A percentile compares a stretch with the other conserved stretches of the same genome.
Evolutionary conservation across 2,888 invertebrate species (phyloP).

Genomic region (Pyrgus malvae): DNA sequence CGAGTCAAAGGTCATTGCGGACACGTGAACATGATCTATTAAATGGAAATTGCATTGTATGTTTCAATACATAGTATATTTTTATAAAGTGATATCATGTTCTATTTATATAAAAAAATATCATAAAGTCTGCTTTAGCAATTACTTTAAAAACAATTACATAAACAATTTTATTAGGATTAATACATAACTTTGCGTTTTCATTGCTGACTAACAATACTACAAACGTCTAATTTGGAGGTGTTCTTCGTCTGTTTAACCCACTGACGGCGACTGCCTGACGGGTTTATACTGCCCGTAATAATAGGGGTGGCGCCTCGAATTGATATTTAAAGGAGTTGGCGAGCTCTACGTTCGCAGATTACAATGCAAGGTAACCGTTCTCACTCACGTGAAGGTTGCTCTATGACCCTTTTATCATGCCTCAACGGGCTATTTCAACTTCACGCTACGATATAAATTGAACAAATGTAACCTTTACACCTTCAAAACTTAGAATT

Average conservation of each 20-base stretch:
- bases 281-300: constrained; percentile 63
- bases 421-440: background rate
- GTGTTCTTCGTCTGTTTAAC: constrained; percentile 55
- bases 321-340: constrained; percentile 67
- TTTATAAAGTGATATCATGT: too few relatives aligned
- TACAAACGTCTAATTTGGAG: constrained; percentile 54
- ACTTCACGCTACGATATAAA: constrained; percentile 1
- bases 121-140: too few relatives aligned
- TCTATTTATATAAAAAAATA: too few relatives aligned
- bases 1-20: too few relatives aligned
- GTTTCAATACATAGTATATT: too few relatives aligned
- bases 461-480: background rate
- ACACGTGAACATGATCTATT: too few relatives aligned
- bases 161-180: too few relatives aligned
- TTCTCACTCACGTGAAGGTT: constrained; percentile 61
- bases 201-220: constrained; percentile 6
- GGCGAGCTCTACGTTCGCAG: constrained; percentile 49
- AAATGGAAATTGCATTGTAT: too few relatives aligned
- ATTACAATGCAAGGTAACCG: constrained; percentile 60
- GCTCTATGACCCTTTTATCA: constrained; percentile 49
- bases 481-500: background rate
- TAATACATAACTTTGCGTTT: background rate
- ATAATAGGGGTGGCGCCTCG: constrained; percentile 65
- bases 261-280: constrained; percentile 55
- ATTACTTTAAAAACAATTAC: too few relatives aligned